phyloP scores from a whole-genome alignment of 2,888 invertebrate genomes.

The Ophion slaviceki region DNA sequence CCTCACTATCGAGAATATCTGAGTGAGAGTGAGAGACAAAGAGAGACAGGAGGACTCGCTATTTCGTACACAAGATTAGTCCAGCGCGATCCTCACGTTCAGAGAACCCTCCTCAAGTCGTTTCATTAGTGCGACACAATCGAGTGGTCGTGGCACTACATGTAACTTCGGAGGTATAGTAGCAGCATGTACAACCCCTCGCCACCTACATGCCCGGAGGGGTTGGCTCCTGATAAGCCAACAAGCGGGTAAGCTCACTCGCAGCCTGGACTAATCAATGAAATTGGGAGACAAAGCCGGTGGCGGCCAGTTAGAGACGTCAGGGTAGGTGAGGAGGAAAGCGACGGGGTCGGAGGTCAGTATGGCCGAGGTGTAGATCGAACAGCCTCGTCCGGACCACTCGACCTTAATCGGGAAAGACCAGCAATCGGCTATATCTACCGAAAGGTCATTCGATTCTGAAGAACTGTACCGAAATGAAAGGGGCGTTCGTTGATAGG shows the following conservation, averaged over 20 bases:
- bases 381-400: slow-evolving; percentile 50
- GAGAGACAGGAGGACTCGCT: slow-evolving; percentile 59
- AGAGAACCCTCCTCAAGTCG: slow-evolving; percentile 73
- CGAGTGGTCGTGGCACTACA: slow-evolving; percentile 71
- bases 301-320: slow-evolving; percentile 61
- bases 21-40: slow-evolving; percentile 18
- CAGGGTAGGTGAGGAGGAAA: slow-evolving; percentile 72
- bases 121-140: slow-evolving; percentile 82
- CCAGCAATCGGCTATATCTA: slow-evolving; percentile 52
- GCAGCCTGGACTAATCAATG: slow-evolving; percentile 80
- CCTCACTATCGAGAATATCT: slow-evolving; percentile 36
- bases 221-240: slow-evolving; percentile 73
- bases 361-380: slow-evolving; percentile 60
- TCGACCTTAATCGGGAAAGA: slow-evolving; percentile 59
- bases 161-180: slow-evolving; percentile 50
- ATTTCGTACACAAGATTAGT: slow-evolving; percentile 78
- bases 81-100: slow-evolving; percentile 63
- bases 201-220: slow-evolving; percentile 58
- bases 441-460: slow-evolving; percentile 59
- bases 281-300: slow-evolving; percentile 82
- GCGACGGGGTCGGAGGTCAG: slow-evolving; percentile 68
- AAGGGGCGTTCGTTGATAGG: slow-evolving; percentile 43
- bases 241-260: slow-evolving; percentile 68
- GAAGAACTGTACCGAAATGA: slow-evolving; percentile 32
- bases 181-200: slow-evolving; percentile 44